These are phyloP conservation scores for Caenorhabditis sulstoni DNA, from an alignment of 2,888 invertebrate genomes.

Conservation along the genomic window DNA sequence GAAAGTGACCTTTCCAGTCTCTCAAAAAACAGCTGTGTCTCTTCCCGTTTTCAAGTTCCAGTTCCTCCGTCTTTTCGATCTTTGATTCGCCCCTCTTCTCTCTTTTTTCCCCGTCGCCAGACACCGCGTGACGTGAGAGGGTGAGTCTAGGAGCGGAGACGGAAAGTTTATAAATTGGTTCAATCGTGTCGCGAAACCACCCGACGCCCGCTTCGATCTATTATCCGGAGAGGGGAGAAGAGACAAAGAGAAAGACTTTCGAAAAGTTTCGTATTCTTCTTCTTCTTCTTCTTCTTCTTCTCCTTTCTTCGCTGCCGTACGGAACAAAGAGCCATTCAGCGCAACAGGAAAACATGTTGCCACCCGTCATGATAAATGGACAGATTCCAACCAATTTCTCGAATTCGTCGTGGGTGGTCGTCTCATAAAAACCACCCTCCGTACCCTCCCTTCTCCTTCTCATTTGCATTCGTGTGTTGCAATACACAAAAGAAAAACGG, in stretches of 20 bases:
- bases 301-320: neutral
- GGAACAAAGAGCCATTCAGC: constrained; percentile 48
- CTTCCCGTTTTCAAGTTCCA: too few species aligned
- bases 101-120: neutral
- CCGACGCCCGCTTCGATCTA: neutral
- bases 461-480: constrained; percentile 25
- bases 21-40: neutral
- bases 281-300: constrained; percentile 12
- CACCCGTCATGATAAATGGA: constrained; percentile 28
- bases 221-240: neutral
- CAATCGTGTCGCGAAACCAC: constrained; percentile 4
- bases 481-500: constrained; percentile 7
- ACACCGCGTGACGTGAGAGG: constrained; percentile 28
- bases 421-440: constrained; percentile 32
- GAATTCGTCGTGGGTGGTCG: constrained; percentile 28
- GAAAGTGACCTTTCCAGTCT: neutral
- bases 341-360: constrained; percentile 30
- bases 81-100: constrained; percentile 1
- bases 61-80: constrained; percentile 9
- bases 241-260: constrained; percentile 17
- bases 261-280: constrained; percentile 34
- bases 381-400: neutral
- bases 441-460: constrained; percentile 3
- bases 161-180: constrained; percentile 37
- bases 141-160: neutral